phyloP scores from a whole-genome alignment of 92 coral and sea anemone genomes.

The Epizoanthus rinbou region DNA sequence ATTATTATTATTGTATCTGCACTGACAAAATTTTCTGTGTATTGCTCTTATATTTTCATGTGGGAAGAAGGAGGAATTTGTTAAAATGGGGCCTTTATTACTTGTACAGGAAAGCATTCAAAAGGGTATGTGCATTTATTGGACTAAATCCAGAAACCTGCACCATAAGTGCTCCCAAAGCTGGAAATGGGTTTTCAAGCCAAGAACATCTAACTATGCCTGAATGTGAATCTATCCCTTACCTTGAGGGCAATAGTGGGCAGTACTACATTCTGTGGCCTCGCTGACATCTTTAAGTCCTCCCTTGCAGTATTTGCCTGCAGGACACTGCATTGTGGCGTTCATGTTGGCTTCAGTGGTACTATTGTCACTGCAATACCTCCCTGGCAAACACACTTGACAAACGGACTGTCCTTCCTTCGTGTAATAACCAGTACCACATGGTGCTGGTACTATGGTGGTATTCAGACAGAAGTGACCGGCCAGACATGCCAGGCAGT shows the following conservation, averaged over 20 bases:
- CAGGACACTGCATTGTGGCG: conserved; percentile 86
- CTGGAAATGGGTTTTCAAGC: too few relatives aligned
- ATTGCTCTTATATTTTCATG: too few relatives aligned
- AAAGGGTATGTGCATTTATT: too few relatives aligned
- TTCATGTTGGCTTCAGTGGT: conserved; percentile 88
- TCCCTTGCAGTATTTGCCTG: conserved; percentile 83
- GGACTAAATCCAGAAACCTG: too few relatives aligned
- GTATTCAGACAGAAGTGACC: conserved; percentile 95
- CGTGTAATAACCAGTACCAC: conserved; percentile 90
- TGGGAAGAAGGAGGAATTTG: too few relatives aligned
- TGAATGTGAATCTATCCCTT: background rate
- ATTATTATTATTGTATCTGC: too few relatives aligned
- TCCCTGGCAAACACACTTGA: conserved; percentile 84
- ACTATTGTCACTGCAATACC: conserved; percentile 83
- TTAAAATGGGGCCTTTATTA: too few relatives aligned
- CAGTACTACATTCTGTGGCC: conserved; percentile 77
- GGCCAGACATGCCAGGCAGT: conserved; percentile 81
- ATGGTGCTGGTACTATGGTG: conserved; percentile 80
- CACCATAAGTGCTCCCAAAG: too few relatives aligned
- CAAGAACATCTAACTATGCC: too few relatives aligned
- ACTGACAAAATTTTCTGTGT: too few relatives aligned
- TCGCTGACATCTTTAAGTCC: conserved; percentile 80
- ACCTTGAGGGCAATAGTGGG: conserved; percentile 98
- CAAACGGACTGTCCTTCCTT: conserved; percentile 96
- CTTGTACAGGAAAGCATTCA: too few relatives aligned